Evolutionary conservation across 2,888 invertebrate species (phyloP).

Genomic region (Anaspis maculata): DNA sequence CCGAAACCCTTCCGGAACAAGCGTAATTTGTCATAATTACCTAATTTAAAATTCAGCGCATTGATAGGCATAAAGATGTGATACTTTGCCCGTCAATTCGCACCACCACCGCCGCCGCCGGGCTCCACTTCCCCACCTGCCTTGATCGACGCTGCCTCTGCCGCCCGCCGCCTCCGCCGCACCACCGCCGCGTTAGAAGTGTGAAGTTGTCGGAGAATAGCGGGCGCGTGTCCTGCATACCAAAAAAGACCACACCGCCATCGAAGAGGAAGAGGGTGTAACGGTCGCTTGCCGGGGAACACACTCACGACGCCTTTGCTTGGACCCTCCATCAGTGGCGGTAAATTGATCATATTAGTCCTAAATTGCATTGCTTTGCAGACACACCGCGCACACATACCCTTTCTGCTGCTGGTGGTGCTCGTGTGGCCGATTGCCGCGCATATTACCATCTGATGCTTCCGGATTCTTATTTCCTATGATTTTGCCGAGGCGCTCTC

Average conservation of each 20-base stretch:
- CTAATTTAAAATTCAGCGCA: constrained; percentile 16
- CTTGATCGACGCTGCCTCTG: constrained; percentile 14
- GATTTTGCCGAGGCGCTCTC: too few species aligned
- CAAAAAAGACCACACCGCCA: constrained; percentile 13
- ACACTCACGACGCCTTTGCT: constrained; percentile 2
- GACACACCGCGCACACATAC: too few species aligned
- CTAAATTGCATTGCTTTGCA: constrained; percentile 10
- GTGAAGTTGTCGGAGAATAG: constrained; percentile 38
- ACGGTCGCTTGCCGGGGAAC: constrained; percentile 7
- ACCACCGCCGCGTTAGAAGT: too few species aligned
- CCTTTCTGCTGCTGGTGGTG: too few species aligned
- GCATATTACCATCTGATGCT: too few species aligned
- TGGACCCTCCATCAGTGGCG: too few species aligned
- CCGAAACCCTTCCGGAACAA: constrained; percentile 1
- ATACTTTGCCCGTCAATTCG: constrained; percentile 23
- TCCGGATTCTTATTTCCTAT: too few species aligned
- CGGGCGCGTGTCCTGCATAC: constrained; percentile 35
- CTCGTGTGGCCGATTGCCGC: too few species aligned
- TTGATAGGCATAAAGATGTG: constrained; percentile 28
- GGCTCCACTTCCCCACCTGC: too few species aligned
- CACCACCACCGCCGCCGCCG: too few species aligned
- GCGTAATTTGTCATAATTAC: constrained; percentile 12
- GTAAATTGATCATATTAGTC: constrained; percentile 9
- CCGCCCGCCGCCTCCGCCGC: constrained; percentile 18
- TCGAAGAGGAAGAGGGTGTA: too few species aligned